Evolutionary conservation across 2,888 invertebrate species (phyloP).

Genomic region (Drosophila aldrichi): DNA sequence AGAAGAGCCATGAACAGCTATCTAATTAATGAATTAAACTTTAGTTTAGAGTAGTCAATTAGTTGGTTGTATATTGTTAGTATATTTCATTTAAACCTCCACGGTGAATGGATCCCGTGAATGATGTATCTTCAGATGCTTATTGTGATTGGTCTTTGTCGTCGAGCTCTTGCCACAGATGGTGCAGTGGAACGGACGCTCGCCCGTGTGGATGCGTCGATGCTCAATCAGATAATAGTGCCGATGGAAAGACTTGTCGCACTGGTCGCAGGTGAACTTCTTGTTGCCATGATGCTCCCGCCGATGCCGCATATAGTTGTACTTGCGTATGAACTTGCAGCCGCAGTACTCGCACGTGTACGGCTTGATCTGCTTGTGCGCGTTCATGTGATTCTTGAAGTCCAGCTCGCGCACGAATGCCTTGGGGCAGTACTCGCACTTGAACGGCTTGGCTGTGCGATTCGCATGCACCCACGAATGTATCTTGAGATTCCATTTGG

Average conservation of each 20-base stretch:
- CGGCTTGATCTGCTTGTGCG: conserved; percentile 93
- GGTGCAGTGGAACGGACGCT: conserved; percentile 91
- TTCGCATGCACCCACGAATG: conserved; percentile 96
- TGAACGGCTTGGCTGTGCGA: conserved; percentile 93
- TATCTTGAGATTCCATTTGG: conserved; percentile 95
- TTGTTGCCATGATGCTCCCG: conserved; percentile 93
- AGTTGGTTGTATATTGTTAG: conserved; percentile 29
- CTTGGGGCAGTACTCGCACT: conserved; percentile 93
- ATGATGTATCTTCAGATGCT: conserved; percentile 95
- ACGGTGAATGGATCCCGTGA: conserved; percentile 94
- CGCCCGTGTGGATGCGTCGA: conserved; percentile 93
- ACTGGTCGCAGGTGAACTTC: conserved; percentile 90
- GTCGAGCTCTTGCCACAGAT: conserved; percentile 95
- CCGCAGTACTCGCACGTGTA: conserved; percentile 96
- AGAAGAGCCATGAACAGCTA: conserved; percentile 75
- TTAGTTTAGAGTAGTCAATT: conserved; percentile 55
- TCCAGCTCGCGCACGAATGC: conserved; percentile 94
- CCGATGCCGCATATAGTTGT: conserved; percentile 94
- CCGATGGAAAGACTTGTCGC: conserved; percentile 94
- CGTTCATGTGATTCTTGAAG: conserved; percentile 93
- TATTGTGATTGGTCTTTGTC: conserved; percentile 96
- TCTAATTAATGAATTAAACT: conserved; percentile 67
- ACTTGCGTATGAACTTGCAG: conserved; percentile 94
- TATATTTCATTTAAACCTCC: conserved; percentile 86
- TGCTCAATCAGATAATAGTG: conserved; percentile 95